Conservation (phyloP, 2,113 vertebrate species). For the Cromileptes altivelis region DNA sequence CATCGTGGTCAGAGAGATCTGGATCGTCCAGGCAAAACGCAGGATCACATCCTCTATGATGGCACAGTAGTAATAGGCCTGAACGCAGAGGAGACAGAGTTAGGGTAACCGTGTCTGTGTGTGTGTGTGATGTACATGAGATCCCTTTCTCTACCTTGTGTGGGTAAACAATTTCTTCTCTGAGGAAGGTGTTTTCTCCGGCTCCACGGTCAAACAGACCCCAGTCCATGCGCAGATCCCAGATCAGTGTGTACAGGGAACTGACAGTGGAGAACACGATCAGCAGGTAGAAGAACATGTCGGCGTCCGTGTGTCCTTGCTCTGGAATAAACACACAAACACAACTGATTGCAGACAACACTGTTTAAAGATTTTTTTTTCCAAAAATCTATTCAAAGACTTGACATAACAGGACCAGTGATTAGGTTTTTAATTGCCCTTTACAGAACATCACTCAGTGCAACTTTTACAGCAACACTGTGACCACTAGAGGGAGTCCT, state of each 20-base stretch:
- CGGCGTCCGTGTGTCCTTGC: slow-evolving; percentile 88
- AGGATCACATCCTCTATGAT: slow-evolving; percentile 96
- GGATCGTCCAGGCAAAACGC: slow-evolving; percentile 97
- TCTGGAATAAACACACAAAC: slow-evolving; percentile 81
- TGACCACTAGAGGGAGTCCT: slow-evolving; percentile 78
- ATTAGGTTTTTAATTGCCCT: background rate
- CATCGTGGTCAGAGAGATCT: slow-evolving; percentile 90
- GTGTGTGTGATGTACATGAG: background rate
- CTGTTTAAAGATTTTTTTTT: background rate
- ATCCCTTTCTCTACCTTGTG: slow-evolving; percentile 89
- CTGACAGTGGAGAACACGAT: slow-evolving; percentile 92
- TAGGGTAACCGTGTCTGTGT: background rate
- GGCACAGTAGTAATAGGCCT: slow-evolving; percentile 99
- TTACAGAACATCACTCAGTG: background rate
- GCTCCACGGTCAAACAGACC: slow-evolving; percentile 97
- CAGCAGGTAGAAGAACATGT: slow-evolving; percentile 97
- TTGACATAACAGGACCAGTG: background rate
- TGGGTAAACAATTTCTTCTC: slow-evolving; percentile 98
- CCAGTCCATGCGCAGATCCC: slow-evolving; percentile 99
- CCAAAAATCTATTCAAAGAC: background rate
- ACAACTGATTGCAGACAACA: background rate
- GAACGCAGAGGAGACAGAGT: slow-evolving; percentile 36
- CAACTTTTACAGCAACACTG: background rate
- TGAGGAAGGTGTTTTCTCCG: slow-evolving; percentile 97
- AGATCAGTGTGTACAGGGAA: slow-evolving; percentile 97